phyloP scores from a whole-genome alignment of 2,797 vertebrate genomes.

The Onychomys leucogaster region DNA sequence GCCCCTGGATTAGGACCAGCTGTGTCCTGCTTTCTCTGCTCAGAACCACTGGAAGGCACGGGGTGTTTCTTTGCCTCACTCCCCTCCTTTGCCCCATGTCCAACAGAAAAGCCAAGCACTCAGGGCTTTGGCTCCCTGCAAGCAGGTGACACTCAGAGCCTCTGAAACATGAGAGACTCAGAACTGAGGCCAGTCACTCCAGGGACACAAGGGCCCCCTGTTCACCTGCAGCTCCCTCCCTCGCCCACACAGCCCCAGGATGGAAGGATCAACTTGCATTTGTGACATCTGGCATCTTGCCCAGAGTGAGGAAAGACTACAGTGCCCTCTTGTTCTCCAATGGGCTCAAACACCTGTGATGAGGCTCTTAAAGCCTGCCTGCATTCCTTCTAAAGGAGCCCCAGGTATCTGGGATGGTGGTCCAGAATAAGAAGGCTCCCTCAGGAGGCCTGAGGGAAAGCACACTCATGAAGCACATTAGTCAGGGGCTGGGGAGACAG shows the following conservation, averaged over 20 bases:
- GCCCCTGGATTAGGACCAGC: background rate
- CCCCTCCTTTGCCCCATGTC: background rate
- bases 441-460: background rate
- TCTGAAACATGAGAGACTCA: background rate
- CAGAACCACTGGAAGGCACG: background rate
- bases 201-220: no score
- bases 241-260: no score
- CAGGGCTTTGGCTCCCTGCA: rapidly evolving
- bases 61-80: rapidly evolving
- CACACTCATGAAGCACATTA: background rate
- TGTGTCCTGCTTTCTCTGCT: background rate
- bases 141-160: rapidly evolving
- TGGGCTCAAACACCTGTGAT: background rate
- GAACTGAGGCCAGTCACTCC: background rate
- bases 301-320: no score
- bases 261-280: background rate
- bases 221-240: background rate
- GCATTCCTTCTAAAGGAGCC: background rate
- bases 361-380: background rate
- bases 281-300: background rate
- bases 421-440: background rate
- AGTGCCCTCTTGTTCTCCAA: background rate
- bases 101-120: rapidly evolving
- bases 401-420: no score
- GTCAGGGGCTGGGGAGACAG: background rate